Conservation (phyloP, 2,113 vertebrate genomes). For the Leuciscus idus region DNA sequence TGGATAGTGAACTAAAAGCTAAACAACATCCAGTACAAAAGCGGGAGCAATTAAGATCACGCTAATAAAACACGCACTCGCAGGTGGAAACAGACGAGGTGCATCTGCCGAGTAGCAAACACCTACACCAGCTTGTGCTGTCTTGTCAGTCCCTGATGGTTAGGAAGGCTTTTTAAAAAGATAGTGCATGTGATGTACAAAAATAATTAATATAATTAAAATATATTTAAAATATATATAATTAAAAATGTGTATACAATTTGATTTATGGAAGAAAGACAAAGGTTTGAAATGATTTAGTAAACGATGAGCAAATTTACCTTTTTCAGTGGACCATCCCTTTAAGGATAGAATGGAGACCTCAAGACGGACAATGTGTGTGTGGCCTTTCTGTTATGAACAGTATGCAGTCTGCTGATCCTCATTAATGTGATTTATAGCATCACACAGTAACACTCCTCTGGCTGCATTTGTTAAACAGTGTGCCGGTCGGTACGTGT, state of each 20-base stretch:
- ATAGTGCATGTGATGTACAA: neutral
- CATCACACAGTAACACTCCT: constrained; percentile 55
- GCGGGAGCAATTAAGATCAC: constrained; percentile 37
- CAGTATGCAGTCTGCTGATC: constrained; percentile 46
- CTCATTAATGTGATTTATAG: constrained; percentile 67
- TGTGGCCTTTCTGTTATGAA: constrained; percentile 38
- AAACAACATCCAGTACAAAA: constrained; percentile 49
- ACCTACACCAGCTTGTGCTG: neutral
- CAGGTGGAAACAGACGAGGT: constrained; percentile 26
- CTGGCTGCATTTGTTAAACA: constrained; percentile 55
- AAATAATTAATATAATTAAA: too few relatives aligned
- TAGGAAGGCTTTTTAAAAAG: too few relatives aligned
- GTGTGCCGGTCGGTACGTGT: constrained; percentile 33
- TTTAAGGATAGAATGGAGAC: constrained; percentile 46
- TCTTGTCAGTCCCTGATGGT: too few relatives aligned
- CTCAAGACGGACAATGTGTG: constrained; percentile 33
- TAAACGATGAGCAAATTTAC: neutral
- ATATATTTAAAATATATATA: too few relatives aligned
- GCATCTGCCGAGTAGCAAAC: neutral
- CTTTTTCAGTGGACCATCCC: neutral
- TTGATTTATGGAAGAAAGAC: neutral
- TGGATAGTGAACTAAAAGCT: constrained; percentile 37
- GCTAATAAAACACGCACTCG: constrained; percentile 34
- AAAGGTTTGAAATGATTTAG: neutral
- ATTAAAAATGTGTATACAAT: too few relatives aligned